phyloP scores from a whole-genome alignment of 1,140 invertebrate species.

The Papilio glaucus region DNA sequence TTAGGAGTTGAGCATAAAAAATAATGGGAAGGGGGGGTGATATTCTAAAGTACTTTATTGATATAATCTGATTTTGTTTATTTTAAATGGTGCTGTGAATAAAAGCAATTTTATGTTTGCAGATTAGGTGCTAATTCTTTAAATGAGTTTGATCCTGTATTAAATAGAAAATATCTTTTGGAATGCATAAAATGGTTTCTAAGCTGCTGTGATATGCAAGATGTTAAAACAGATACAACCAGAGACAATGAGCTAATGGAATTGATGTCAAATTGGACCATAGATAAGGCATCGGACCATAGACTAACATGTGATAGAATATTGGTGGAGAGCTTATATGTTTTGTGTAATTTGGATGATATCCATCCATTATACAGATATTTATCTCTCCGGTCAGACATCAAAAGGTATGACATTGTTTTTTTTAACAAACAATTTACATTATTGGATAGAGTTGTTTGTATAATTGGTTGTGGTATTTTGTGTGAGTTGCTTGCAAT shows the following conservation, averaged over 20 bases:
- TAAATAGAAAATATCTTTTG: slow-evolving; percentile 85
- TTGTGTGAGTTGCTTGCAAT: background rate
- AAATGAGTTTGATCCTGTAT: slow-evolving; percentile 83
- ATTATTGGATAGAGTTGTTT: background rate
- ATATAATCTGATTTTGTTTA: no score
- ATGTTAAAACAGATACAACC: slow-evolving; percentile 45
- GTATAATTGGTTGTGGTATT: background rate
- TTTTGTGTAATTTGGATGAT: slow-evolving; percentile 85
- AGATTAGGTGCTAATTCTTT: slow-evolving; percentile 82
- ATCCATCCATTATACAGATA: slow-evolving; percentile 79
- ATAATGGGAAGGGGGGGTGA: no score
- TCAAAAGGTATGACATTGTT: slow-evolving; percentile 57
- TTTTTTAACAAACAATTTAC: slow-evolving; percentile 33
- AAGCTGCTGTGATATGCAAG: slow-evolving; percentile 81
- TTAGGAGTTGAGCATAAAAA: no score
- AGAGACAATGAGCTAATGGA: slow-evolving; percentile 41
- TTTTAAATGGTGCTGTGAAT: no score
- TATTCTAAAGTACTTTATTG: no score
- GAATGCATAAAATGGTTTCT: slow-evolving; percentile 86
- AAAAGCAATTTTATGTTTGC: slow-evolving; percentile 56
- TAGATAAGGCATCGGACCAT: slow-evolving; percentile 45
- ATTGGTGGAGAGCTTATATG: slow-evolving; percentile 84
- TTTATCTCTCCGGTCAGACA: slow-evolving; percentile 61
- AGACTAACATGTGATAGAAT: slow-evolving; percentile 56
- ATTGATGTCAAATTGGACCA: slow-evolving; percentile 41